phyloP scores from a whole-genome alignment of 1,140 invertebrate species.

The Plutomurus gul region DNA sequence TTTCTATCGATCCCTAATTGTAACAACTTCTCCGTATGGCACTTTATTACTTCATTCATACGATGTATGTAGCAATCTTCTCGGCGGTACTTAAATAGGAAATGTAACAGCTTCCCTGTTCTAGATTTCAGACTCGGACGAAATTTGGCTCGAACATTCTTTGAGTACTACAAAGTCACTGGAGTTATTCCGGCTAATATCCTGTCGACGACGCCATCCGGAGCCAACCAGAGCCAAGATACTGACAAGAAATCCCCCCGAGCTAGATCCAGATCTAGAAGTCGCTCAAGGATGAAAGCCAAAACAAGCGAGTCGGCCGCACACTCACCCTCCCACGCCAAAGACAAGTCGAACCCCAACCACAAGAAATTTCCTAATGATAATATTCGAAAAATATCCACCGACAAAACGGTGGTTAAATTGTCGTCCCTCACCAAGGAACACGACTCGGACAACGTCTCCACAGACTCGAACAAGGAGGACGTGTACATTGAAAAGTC shows the following conservation, averaged over 20 bases:
- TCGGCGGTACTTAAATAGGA: not conserved
- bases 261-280: constrained; percentile 28
- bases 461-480: not conserved
- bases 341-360: not conserved
- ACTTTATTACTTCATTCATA: constrained; percentile 23
- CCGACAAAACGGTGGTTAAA: constrained; percentile 43
- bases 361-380: not conserved
- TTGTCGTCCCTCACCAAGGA: constrained; percentile 41
- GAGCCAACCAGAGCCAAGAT: constrained; percentile 59
- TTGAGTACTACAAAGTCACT: constrained; percentile 78
- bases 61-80: not conserved
- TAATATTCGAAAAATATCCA: not conserved
- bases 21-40: not conserved
- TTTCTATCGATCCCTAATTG: constrained; percentile 28
- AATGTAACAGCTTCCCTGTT: constrained; percentile 11
- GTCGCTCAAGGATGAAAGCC: constrained; percentile 30
- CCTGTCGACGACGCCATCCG: constrained; percentile 60
- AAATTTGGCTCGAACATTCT: constrained; percentile 73
- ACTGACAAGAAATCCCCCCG: constrained; percentile 59
- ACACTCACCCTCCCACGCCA: constrained; percentile 1
- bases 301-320: constrained; percentile 24
- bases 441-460: not conserved
- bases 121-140: constrained; percentile 71
- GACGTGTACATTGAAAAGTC: not conserved
- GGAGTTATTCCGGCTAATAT: constrained; percentile 69